phyloP scores from a whole-genome alignment of 1,140 invertebrate species.

The Pemphigus obesinymphae region DNA sequence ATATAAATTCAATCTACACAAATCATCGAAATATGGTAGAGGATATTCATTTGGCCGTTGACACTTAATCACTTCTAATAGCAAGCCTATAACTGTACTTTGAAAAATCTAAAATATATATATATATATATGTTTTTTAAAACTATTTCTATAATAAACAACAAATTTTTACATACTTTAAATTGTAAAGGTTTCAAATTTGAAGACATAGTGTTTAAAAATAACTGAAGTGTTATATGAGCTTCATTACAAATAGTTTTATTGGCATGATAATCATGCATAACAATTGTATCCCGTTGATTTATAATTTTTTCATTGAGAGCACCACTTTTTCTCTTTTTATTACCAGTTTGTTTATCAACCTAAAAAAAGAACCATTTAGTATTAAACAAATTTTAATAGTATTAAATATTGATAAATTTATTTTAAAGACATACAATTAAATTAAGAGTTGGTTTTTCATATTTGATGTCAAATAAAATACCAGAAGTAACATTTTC shows the following conservation, averaged over 20 bases:
- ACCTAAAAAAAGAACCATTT: not conserved
- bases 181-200: constrained; percentile 18
- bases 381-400: not conserved
- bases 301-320: constrained; percentile 28
- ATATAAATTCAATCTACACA: constrained; percentile 2
- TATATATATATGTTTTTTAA: not conserved
- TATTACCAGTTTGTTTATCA: constrained; percentile 17
- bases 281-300: constrained; percentile 25
- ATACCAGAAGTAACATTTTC: constrained; percentile 11
- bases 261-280: constrained; percentile 31
- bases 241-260: constrained; percentile 22
- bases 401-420: not conserved
- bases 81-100: constrained; percentile 7
- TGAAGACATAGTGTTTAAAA: constrained; percentile 16
- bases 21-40: constrained; percentile 19
- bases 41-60: constrained; percentile 15
- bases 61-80: constrained; percentile 29
- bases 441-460: constrained; percentile 30
- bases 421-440: constrained; percentile 24
- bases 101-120: constrained; percentile 20
- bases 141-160: not conserved
- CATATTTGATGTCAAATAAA: constrained; percentile 27
- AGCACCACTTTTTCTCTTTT: constrained; percentile 34
- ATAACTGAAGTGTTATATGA: constrained; percentile 2
- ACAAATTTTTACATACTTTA: not conserved